Percentiles rank a stretch among this genome's conserved stretches.
Conservation (phyloP, 1,140 invertebrate genomes). For the Trachymyrmex cornetzi region DNA sequence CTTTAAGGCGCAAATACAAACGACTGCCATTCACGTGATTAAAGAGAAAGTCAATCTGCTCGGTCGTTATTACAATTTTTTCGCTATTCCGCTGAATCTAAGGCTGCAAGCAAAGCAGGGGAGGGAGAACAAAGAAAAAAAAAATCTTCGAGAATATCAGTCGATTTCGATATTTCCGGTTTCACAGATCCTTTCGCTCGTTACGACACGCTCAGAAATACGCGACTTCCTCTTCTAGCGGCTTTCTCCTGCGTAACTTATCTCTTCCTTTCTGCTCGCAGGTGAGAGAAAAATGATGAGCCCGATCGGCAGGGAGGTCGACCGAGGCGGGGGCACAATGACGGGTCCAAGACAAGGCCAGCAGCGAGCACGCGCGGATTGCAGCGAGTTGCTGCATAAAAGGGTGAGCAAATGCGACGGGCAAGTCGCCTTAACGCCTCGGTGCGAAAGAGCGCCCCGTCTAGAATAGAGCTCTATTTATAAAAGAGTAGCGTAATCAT, state of each 20-base stretch:
- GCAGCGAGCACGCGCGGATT: constrained; percentile 71
- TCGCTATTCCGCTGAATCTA: neutral
- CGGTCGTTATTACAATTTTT: constrained; percentile 26
- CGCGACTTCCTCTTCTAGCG: constrained; percentile 3
- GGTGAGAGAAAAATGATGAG: constrained; percentile 78
- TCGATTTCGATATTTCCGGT: constrained; percentile 30
- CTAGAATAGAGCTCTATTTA: neutral
- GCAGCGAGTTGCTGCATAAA: constrained; percentile 78
- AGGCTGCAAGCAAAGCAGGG: neutral
- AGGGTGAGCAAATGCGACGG: constrained; percentile 76
- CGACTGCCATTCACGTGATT: constrained; percentile 30
- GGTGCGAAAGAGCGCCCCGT: constrained; percentile 58
- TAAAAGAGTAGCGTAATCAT: too few species aligned
- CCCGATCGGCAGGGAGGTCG: constrained; percentile 75
- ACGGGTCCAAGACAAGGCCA: constrained; percentile 42
- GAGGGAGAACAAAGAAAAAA: neutral
- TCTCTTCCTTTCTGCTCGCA: constrained; percentile 58
- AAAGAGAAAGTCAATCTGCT: constrained; percentile 52
- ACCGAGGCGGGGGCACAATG: constrained; percentile 73
- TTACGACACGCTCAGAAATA: constrained; percentile 37
- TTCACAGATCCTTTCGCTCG: constrained; percentile 37
- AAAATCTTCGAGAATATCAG: constrained; percentile 29
- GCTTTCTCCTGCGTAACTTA: constrained; percentile 40
- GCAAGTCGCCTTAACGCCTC: constrained; percentile 14
- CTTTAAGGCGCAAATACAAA: constrained; percentile 17